Base-by-base conservation (phyloP, 2,113 vertebrate genomes). In the Mesoclemmys tuberculata region DNA sequence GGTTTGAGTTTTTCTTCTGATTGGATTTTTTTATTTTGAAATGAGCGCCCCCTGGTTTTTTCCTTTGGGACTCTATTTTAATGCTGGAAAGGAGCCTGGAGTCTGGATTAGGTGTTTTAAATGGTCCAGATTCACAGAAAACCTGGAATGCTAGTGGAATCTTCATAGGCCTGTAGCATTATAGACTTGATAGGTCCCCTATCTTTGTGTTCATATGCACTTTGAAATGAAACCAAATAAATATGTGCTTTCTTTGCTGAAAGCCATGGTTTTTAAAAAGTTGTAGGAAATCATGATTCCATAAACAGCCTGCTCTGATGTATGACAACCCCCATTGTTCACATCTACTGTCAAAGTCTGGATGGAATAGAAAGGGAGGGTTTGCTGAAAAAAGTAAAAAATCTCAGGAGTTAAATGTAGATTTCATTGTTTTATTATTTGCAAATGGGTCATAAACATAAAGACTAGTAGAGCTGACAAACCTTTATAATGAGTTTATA, bases 361-460 rank as follows among this genome's bases (percentile, higher is more conserved):
- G 27, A 26, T 38, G 13, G 35, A 87, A 46, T 44, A 82, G 3
- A 6, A 8, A 81, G 4, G 14, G 38, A 26, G 4, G 61, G 9
- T 3, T 18, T 1, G 3, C 4, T 5, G 49, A 78, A 90, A 5
- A 4, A 93, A 81, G 79, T 87, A 71, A 31, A 16, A 87, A 88
- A 2, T 90, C 52, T 77, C 29, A 31, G 41, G 64, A 86, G n/a
- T 31, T 9, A 93, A 84, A 80, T 71, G 5, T 21, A 77, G 38
- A 88, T 94, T 90, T 31, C 1, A 82, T 3, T 3, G 24, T 71
- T 90, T 80, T 87, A 22, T 94, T 88, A 55, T 81, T 84, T 88
- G 1, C 4, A 48, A 81, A 29, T 61, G 35, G 6, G 41, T 80
- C n/a, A 38, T 38, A 79, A 86, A 48, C 16, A 56, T 26, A 38